phyloP scores from a whole-genome alignment of 2,113 vertebrate genomes.

The Chrysemys picta region DNA sequence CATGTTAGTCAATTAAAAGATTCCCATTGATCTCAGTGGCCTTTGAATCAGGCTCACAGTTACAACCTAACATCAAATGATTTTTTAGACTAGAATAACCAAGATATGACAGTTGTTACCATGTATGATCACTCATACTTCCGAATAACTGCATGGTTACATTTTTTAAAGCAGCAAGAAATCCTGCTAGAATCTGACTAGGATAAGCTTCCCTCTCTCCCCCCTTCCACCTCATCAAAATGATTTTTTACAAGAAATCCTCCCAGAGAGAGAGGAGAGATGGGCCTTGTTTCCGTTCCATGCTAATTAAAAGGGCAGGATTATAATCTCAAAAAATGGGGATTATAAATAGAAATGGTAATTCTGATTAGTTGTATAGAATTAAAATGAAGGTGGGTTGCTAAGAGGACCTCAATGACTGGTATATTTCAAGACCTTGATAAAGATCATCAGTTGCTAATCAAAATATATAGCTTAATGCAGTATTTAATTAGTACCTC shows the following conservation, averaged over 20 bases:
- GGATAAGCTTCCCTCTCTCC: neutral
- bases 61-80: neutral
- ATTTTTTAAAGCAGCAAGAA: neutral
- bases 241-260: neutral
- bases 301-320: neutral
- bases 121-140: neutral
- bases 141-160: neutral
- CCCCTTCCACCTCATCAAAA: neutral
- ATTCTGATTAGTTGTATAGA: neutral
- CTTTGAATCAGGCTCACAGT: neutral
- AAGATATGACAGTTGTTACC: neutral
- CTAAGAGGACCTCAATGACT: neutral
- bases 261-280: neutral
- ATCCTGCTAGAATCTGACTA: neutral
- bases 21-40: neutral
- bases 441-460: neutral
- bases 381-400: neutral
- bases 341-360: neutral
- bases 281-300: rapidly evolving
- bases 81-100: neutral
- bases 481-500: neutral
- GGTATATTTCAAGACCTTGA: slow-evolving; percentile 11
- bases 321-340: neutral
- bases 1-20: neutral
- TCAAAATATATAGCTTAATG: slow-evolving; percentile 7